Base-by-base conservation (phyloP, 1,140 invertebrate genomes). In the Camponotus vicinus region DNA sequence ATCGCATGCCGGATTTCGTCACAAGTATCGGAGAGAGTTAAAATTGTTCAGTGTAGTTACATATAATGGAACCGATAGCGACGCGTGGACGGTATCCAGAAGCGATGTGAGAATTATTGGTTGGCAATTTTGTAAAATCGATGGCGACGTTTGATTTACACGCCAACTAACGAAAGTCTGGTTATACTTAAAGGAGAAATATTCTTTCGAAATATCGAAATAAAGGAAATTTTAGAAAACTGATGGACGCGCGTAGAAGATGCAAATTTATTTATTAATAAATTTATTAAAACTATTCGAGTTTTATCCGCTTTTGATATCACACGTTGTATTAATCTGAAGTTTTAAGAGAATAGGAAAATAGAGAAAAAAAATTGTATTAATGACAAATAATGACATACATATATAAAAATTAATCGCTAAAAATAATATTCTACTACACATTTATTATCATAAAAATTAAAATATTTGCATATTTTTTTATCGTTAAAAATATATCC, bases 21-120 rank as follows among this genome's bases (percentile, higher is more conserved):
- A 7, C 52, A 71, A 82, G 40, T 82, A 82, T 82, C 42, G 79
- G 67, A 71, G 21, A 73, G 73, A 11, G 52, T 73, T 55, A 55
- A 82, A 82, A 82, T 82, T 21, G 55, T 18, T 82, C 66, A n/a
- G 2, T 15, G 52, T 21, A 55, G 79, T 73, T 73, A 71, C 6
- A 82, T 55, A 37, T 67, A 59, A 73, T 55, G 42, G 34, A 78
- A 21, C 32, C 42, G 18, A 66, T 55, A 11, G 21, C 27, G 18
- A 37, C 8, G 18, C 45, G 18, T 9, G n/a, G 9, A 45, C 42
- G 40, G 45, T 6, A 64, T 69, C n/a, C 42, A 45, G 32, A 64
- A 52, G 45, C 15, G 63, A 21, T 27, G 8, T 27, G 40, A 59
- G n/a, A 77, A 27, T 77, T 34, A 69, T 79, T 67, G 42, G 42